phyloP scores from a whole-genome alignment of 2,113 vertebrate species.

The Alligator mississippiensis region DNA sequence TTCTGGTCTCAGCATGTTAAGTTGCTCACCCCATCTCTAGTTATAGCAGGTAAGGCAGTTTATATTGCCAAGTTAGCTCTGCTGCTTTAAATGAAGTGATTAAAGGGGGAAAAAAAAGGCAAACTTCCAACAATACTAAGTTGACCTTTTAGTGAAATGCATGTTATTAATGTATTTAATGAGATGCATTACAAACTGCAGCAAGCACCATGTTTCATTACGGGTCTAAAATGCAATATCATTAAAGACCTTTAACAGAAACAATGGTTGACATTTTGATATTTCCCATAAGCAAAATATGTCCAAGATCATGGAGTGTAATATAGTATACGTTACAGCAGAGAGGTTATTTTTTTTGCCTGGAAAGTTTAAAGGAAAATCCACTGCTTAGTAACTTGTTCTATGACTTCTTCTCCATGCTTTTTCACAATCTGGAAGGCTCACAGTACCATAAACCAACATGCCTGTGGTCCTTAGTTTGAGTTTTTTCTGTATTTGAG shows the following conservation, averaged over 20 bases:
- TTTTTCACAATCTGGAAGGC: not conserved
- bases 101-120: slow-evolving; percentile 66
- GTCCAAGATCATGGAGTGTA: slow-evolving; percentile 47
- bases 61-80: slow-evolving; percentile 21
- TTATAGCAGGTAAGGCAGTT: slow-evolving; percentile 5
- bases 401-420: not conserved
- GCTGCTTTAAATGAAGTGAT: slow-evolving; percentile 75
- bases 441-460: not conserved
- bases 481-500: rapidly evolving
- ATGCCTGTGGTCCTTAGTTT: not conserved
- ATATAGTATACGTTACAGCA: slow-evolving; percentile 40
- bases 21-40: not conserved
- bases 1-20: not conserved
- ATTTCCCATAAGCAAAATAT: slow-evolving; percentile 82
- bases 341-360: slow-evolving; percentile 29
- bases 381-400: not conserved
- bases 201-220: slow-evolving; percentile 82
- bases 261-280: slow-evolving; percentile 87
- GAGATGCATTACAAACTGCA: slow-evolving; percentile 82
- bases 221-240: slow-evolving; percentile 79
- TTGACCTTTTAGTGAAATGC: slow-evolving; percentile 83
- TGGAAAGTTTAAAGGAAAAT: slow-evolving; percentile 32
- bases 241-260: slow-evolving; percentile 85
- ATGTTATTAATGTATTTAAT: slow-evolving; percentile 85
- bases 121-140: slow-evolving; percentile 73